Base-by-base conservation (phyloP, 2,797 vertebrate species). In the Cirrhinus molitorella region DNA sequence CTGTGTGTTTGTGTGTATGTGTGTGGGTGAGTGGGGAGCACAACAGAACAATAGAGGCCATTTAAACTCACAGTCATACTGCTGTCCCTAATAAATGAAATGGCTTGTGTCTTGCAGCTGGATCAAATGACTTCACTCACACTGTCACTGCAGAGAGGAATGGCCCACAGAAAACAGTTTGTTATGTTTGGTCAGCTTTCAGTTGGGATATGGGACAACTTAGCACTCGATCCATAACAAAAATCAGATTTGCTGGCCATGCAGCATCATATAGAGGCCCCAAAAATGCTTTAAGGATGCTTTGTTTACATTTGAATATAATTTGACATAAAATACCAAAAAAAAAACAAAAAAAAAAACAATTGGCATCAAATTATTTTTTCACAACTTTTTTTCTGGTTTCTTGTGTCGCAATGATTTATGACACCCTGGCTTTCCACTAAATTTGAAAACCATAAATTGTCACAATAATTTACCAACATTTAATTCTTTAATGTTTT, bases 111-210 rank as follows among this genome's bases (percentile, higher is more conserved):
- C 74, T 53, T 77, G 81, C 74, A 83, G 63, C 65, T 83, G 73
- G 25, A 70, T 83, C 71, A 83, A 67, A 77, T 77, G 74, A 57
- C 53, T 83, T 77, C 81, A 70, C 51, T 77, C 51, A 83, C 40
- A 74, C 70, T 28, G 43, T 47, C 17, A 34, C 51, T 25, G 31
- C 57, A 59, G 13, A 8, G 37, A 73, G 28, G 68, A 49, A 73
- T 70, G 65, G 10, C 16, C 43, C 55, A 53, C 21, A 79, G 31
- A 43, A 68, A 55, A 55, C 25, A 37, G 25, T 63, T 47, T 71
- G 79, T 72, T 72, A 55, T 37, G 28, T 80, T 77, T 61, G 28
- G 28, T 68, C n/a, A 67, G 61, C 61, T 79, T 53, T 40, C 12
- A 47, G 51, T 17, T 23, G 53, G 49, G 55, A 49, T 47, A 47